phyloP scores from a whole-genome alignment of 2,113 vertebrate species.

The Rhombomys opimus region DNA sequence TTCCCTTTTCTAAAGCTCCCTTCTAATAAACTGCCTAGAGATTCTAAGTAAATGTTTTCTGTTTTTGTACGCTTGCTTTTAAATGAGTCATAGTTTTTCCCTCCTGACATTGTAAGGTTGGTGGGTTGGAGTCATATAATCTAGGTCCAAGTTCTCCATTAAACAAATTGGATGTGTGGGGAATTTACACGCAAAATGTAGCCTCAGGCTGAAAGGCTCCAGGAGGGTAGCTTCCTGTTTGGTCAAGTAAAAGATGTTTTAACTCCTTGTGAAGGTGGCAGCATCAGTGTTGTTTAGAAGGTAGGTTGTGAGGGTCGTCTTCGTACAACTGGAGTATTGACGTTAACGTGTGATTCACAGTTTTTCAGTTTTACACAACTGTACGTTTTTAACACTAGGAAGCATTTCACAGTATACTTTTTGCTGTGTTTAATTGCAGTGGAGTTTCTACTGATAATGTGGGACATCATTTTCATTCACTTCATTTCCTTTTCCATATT shows the following conservation, averaged over 20 bases:
- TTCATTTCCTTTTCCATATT: constrained; percentile 21
- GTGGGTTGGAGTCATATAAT: neutral
- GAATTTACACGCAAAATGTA: neutral
- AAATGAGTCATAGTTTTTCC: neutral
- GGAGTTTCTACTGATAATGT: neutral
- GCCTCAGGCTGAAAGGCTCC: neutral
- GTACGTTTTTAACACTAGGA: neutral
- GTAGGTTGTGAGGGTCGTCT: neutral
- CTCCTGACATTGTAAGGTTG: constrained; percentile 4
- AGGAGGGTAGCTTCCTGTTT: neutral
- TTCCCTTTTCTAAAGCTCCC: constrained; percentile 8
- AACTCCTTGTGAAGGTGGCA: neutral
- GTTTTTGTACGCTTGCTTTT: constrained; percentile 43
- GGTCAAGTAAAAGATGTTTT: neutral
- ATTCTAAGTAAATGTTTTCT: constrained; percentile 14
- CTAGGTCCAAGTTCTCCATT: neutral
- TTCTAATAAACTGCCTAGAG: neutral
- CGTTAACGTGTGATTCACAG: neutral
- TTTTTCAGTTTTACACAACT: neutral
- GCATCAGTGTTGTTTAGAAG: neutral
- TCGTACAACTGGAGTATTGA: constrained; percentile 11
- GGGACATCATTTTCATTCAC: neutral
- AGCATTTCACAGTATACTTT: neutral
- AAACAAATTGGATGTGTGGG: neutral
- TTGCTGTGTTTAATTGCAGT: neutral